A percentile compares a stretch with the other conserved stretches of the same genome.
phyloP scores from a whole-genome alignment of 2,113 vertebrate species.

The Eulemur macaco region DNA sequence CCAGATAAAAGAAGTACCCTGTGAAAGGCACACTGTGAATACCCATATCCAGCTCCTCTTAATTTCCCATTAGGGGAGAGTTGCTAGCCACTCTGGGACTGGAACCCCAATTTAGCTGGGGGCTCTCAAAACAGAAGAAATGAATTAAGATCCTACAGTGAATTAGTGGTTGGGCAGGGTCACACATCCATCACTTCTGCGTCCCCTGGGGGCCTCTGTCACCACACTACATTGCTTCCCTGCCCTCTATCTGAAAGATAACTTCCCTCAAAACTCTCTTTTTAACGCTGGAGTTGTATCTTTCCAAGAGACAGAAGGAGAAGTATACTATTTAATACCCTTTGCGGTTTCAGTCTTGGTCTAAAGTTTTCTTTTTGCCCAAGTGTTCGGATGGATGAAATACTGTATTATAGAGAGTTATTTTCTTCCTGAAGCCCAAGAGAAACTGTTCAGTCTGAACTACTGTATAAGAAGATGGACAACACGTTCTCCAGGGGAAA shows the following conservation, averaged over 20 bases:
- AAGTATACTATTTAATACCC: slow-evolving; percentile 5
- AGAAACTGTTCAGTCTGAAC: slow-evolving; percentile 63
- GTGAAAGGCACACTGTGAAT: background rate
- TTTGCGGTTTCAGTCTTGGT: slow-evolving; percentile 41
- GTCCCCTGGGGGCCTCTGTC: background rate
- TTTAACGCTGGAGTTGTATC: background rate
- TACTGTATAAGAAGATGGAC: slow-evolving; percentile 78
- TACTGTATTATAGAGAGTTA: background rate
- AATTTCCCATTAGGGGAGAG: background rate
- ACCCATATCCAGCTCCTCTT: background rate
- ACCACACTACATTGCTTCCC: background rate
- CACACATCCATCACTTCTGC: background rate
- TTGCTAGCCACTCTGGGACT: background rate
- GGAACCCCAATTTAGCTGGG: background rate
- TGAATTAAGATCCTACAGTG: background rate
- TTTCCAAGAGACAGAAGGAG: slow-evolving; percentile 43
- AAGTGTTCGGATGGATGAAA: slow-evolving; percentile 22
- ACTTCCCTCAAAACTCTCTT: background rate
- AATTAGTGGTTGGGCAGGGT: background rate
- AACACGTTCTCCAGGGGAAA: slow-evolving; percentile 83
- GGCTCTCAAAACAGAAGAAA: background rate
- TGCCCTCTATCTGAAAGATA: slow-evolving; percentile 1
- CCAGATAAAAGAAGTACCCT: background rate
- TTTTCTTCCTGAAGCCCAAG: slow-evolving; percentile 40
- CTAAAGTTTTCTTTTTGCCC: slow-evolving; percentile 45